phyloP scores from a whole-genome alignment of 2,797 vertebrate genomes.

The Okamejei kenojei region DNA sequence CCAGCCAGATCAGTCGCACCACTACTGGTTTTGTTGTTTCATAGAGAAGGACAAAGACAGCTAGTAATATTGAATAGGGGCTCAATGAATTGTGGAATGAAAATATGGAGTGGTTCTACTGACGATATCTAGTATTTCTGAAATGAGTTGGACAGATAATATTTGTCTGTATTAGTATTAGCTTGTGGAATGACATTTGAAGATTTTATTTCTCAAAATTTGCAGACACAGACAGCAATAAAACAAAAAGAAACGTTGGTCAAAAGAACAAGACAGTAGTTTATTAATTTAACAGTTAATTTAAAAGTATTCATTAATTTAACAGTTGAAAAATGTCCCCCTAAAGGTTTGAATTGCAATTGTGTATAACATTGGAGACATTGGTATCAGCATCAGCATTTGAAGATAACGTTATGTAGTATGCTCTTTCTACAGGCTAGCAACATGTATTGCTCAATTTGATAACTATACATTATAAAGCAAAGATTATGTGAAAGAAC shows the following conservation, averaged over 20 bases:
- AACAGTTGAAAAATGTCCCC: neutral
- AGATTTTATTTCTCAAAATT: neutral
- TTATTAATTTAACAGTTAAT: neutral
- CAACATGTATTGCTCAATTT: neutral
- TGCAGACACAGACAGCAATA: neutral
- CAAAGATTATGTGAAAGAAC: neutral
- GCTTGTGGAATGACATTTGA: neutral
- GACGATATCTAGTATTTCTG: neutral
- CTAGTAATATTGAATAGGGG: too few relatives aligned
- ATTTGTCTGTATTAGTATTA: neutral
- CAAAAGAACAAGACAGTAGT: neutral
- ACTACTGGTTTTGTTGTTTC: too few relatives aligned
- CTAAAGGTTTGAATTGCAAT: neutral
- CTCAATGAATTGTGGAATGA: too few relatives aligned
- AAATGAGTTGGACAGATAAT: neutral
- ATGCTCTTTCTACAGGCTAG: neutral
- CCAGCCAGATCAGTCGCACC: too few relatives aligned
- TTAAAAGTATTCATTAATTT: neutral
- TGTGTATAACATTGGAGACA: neutral
- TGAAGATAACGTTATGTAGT: neutral
- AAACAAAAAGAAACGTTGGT: neutral
- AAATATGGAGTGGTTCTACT: neutral
- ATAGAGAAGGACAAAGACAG: too few relatives aligned
- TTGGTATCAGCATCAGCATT: neutral
- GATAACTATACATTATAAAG: neutral